Conservation (phyloP, 2,888 invertebrate species). For the Busseola fusca region DNA sequence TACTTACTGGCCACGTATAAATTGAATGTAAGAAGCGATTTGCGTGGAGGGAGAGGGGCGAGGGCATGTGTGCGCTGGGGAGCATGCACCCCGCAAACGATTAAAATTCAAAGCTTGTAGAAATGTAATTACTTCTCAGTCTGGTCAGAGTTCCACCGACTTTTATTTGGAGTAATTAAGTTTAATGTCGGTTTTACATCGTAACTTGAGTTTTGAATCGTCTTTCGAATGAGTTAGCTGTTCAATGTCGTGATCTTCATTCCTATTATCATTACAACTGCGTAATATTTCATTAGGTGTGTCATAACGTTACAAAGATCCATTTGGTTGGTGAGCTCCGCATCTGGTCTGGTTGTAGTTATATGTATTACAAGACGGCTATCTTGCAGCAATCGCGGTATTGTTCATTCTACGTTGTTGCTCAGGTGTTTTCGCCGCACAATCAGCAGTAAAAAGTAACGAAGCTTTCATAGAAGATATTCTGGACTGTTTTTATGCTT, state of each 20-base stretch:
- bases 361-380: slow-evolving; percentile 45
- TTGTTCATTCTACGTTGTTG: slow-evolving; percentile 66
- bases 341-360: slow-evolving; percentile 44
- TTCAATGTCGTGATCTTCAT: slow-evolving; percentile 58
- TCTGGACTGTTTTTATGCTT: slow-evolving; percentile 70
- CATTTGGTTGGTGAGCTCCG: slow-evolving; percentile 35
- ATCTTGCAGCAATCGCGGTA: slow-evolving; percentile 64
- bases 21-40: slow-evolving; percentile 68
- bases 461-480: slow-evolving; percentile 74
- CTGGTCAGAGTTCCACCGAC: slow-evolving; percentile 82
- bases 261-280: slow-evolving; percentile 58
- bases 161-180: slow-evolving; percentile 85
- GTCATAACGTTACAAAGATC: slow-evolving; percentile 45
- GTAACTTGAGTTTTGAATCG: slow-evolving; percentile 71
- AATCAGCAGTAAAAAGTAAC: slow-evolving; percentile 86
- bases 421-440: slow-evolving; percentile 83
- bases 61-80: slow-evolving; percentile 60
- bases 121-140: slow-evolving; percentile 85
- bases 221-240: slow-evolving; percentile 64
- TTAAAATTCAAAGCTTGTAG: slow-evolving; percentile 87
- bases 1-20: slow-evolving; percentile 59
- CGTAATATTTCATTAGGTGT: slow-evolving; percentile 21
- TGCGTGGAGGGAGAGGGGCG: slow-evolving; percentile 26
- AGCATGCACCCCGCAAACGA: slow-evolving; percentile 70
- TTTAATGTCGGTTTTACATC: slow-evolving; percentile 83